phyloP scores from a whole-genome alignment of 2,113 vertebrate species.

The Chrysemys picta region DNA sequence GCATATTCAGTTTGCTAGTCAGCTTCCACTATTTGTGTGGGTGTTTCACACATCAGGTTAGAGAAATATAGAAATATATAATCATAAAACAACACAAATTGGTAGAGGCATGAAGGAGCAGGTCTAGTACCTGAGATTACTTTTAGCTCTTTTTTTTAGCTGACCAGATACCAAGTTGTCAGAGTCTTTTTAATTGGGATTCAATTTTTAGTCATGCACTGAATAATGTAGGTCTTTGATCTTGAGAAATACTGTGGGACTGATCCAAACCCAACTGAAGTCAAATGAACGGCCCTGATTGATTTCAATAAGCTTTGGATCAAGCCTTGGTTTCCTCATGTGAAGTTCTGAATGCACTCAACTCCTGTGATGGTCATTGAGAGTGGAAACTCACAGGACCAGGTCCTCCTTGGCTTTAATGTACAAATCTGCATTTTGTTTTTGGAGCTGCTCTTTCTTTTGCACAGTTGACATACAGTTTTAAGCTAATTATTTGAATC shows the following conservation, averaged over 20 bases:
- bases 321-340: neutral
- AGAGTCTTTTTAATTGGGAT: conserved; percentile 20
- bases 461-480: neutral
- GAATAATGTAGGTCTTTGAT: neutral
- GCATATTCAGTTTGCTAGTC: conserved; percentile 38
- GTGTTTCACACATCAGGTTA: conserved; percentile 10
- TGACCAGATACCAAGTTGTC: conserved; percentile 27
- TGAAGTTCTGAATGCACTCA: neutral
- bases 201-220: conserved; percentile 20
- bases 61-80: conserved; percentile 34
- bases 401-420: neutral
- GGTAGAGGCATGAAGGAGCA: conserved; percentile 24
- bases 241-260: neutral
- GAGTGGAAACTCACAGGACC: neutral
- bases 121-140: conserved; percentile 36
- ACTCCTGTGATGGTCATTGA: neutral
- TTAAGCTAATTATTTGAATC: neutral
- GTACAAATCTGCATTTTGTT: neutral
- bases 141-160: conserved; percentile 46
- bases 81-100: conserved; percentile 40
- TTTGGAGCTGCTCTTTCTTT: neutral
- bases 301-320: neutral
- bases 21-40: conserved; percentile 20
- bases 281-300: neutral
- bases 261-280: neutral